Conservation (phyloP, 2,113 vertebrate genomes). For the Meriones unguiculatus region DNA sequence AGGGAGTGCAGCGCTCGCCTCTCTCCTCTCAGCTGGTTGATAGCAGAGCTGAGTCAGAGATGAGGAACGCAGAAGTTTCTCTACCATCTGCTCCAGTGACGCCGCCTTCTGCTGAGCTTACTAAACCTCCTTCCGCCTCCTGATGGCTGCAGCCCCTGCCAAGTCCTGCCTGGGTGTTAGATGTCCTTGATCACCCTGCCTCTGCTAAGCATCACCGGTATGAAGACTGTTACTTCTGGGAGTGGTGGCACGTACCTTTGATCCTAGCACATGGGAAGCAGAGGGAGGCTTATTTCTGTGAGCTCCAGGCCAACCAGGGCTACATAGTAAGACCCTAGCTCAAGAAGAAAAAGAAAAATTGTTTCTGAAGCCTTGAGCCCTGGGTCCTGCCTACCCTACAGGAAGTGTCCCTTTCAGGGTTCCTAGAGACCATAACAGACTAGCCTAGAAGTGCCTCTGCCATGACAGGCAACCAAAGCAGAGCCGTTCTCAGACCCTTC, state of each 20-base stretch:
- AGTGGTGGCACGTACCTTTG: not conserved
- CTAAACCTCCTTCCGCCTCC: not conserved
- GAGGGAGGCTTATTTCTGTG: not conserved
- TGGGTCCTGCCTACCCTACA: not conserved
- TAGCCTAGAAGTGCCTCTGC: not conserved
- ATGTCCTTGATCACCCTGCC: not conserved
- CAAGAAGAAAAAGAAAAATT: not conserved
- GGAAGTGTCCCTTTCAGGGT: too few relatives aligned
- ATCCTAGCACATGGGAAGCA: not conserved
- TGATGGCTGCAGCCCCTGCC: not conserved
- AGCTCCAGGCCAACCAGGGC: not conserved
- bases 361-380: not conserved
- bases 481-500: not conserved
- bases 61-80: constrained; percentile 1
- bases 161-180: not conserved
- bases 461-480: not conserved
- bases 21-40: not conserved
- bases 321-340: not conserved
- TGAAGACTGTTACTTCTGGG: not conserved
- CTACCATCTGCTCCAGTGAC: not conserved
- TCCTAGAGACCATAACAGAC: not conserved
- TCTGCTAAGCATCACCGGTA: not conserved
- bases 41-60: constrained; percentile 23
- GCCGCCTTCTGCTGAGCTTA: not conserved
- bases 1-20: not conserved